Percentiles rank a stretch among this genome's conserved stretches.
These are phyloP conservation scores for Oreochromis mossambicus DNA, from an alignment of 2,797 vertebrate genomes.

Conservation along the genomic window DNA sequence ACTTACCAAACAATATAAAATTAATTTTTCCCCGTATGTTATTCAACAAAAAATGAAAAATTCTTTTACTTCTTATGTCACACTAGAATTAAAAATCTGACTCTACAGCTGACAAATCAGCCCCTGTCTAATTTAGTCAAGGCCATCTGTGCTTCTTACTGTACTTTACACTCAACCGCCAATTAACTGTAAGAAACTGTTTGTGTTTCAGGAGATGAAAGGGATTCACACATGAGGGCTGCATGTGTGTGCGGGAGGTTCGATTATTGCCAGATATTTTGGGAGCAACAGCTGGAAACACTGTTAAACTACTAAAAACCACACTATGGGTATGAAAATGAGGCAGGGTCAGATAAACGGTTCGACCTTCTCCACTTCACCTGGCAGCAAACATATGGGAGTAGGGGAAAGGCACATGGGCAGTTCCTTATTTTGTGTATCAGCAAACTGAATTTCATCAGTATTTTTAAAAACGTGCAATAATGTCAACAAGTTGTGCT, in stretches of 20 bases:
- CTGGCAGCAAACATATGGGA: not conserved
- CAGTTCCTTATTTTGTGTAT: not conserved
- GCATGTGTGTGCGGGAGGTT: not conserved
- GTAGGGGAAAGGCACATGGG: not conserved
- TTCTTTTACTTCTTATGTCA: not conserved
- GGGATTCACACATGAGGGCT: not conserved
- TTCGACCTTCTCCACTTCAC: not conserved
- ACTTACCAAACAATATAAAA: not conserved
- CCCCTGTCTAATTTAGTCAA: not conserved
- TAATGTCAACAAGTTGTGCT: not conserved
- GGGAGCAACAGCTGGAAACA: not conserved
- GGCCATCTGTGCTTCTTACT: not conserved
- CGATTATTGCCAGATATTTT: not conserved
- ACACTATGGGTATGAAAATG: not conserved
- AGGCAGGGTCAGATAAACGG: not conserved
- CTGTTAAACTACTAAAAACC: not conserved
- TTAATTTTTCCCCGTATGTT: not conserved
- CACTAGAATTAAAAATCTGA: not conserved
- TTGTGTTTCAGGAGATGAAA: not conserved
- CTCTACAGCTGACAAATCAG: not conserved
- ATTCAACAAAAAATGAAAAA: not conserved
- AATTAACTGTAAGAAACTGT: not conserved
- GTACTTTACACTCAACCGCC: not conserved
- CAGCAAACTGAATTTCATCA: not conserved
- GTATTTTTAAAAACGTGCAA: fast-evolving